Conservation (phyloP, 2,797 vertebrate genomes). For the Carduelis carduelis region DNA sequence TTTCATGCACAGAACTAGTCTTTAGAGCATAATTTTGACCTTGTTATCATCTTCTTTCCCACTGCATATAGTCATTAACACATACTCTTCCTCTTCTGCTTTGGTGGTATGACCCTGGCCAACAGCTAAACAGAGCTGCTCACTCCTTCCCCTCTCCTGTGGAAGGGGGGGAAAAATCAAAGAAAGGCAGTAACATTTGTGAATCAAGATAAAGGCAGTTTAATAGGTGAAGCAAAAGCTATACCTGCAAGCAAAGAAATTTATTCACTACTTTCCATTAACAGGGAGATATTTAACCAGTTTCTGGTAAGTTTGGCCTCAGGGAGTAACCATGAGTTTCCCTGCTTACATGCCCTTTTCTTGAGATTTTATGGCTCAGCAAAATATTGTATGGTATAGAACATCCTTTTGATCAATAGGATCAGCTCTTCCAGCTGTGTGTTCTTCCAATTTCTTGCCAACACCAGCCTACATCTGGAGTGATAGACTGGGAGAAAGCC, state of each 20-base stretch:
- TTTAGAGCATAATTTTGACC: not conserved
- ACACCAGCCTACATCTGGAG: not conserved
- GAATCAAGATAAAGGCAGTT: not conserved
- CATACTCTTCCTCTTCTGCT: not conserved
- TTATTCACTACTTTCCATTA: not conserved
- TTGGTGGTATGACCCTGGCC: not conserved
- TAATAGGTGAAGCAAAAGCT: not conserved
- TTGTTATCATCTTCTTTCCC: not conserved
- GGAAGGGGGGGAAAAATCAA: not conserved
- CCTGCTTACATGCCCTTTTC: not conserved
- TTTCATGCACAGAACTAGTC: not conserved
- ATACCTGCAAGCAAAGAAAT: not conserved
- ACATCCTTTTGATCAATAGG: not conserved
- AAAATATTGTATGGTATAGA: not conserved
- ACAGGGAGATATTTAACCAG: not conserved
- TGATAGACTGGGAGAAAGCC: not conserved
- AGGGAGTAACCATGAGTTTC: not conserved
- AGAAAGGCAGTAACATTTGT: not conserved
- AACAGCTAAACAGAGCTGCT: not conserved
- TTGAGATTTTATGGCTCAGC: not conserved
- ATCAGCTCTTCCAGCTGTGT: not conserved
- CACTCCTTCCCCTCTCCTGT: rapidly evolving
- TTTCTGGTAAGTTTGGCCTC: not conserved
- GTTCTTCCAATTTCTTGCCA: not conserved
- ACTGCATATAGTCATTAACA: not conserved